Base-by-base conservation (phyloP, 2,888 invertebrate genomes). In the Julus scandinavius region DNA sequence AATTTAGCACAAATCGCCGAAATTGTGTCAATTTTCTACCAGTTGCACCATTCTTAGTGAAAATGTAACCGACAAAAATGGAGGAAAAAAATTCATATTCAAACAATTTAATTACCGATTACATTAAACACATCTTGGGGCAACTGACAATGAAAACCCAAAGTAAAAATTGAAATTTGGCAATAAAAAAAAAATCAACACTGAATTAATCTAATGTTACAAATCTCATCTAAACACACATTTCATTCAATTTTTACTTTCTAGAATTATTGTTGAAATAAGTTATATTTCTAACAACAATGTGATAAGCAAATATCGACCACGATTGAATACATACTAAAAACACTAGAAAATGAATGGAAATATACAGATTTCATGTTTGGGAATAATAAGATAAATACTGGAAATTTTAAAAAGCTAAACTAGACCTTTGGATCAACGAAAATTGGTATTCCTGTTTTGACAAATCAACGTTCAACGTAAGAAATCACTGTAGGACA, bases 211-310 rank as follows among this genome's bases (percentile, higher is more conserved):
- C 45, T 45, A 45, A 45, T 7, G 7, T 45, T 5, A 45, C 45
- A 45, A 45, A 45, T 45, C 45, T 45, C 63, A 29, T 72, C 20
- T 63, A 63, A 63, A 63, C 58, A n/a, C 58, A n/a, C n/a, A n/a
- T 63, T 63, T 63, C 58, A n/a, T n/a, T 72, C 63, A 72, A 7
- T 45, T 72, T 72, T 72, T 20, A 20, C 63, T 72, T 6, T 20
- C 63, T 72, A 72, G 17, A 6, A 20, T 20, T 72, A 72, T 72
- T 20, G 6, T 72, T 3, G 63, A 72, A 72, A 20, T 5, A 17
- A 72, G 20, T 72, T 20, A 72, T 29, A 29, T 72, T 72, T 72
- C 63, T 72, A 72, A 20, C 63, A 72, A 20, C 63, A 63, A 63
- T n/a, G 63, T n/a, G 29, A 29, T 29, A 29, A 29, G 45, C 45